A percentile compares a stretch with the other conserved stretches of the same genome.
Conservation (phyloP, 2,888 invertebrate species). For the Cerastis leucographa region DNA sequence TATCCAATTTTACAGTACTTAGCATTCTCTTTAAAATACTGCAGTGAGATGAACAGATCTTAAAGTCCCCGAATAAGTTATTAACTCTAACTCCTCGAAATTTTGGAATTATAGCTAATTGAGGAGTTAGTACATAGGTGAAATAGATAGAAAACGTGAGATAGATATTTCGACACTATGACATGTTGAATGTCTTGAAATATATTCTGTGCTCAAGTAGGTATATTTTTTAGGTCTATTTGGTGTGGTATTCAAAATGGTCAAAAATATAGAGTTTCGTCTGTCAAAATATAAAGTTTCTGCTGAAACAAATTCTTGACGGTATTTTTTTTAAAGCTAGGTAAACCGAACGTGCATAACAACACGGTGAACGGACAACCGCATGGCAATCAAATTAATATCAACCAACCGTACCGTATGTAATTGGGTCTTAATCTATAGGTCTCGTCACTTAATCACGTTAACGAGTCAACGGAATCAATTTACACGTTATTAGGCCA, state of each 20-base stretch:
- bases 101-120: background rate
- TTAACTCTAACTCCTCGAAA: background rate
- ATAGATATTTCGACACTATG: too few relatives aligned
- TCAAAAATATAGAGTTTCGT: background rate
- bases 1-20: too few relatives aligned
- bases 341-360: background rate
- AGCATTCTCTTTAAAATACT: conserved; percentile 10
- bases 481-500: background rate
- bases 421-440: conserved; percentile 16
- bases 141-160: too few relatives aligned
- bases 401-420: background rate
- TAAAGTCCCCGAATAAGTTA: background rate
- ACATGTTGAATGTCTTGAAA: background rate
- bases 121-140: background rate
- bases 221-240: too few relatives aligned
- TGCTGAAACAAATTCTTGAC: background rate
- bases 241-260: background rate
- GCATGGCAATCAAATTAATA: conserved; percentile 24
- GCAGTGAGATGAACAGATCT: conserved; percentile 11
- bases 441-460: conserved; percentile 4
- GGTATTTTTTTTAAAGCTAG: background rate
- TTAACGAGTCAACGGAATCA: conserved; percentile 2
- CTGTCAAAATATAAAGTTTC: background rate
- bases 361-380: background rate
- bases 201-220: background rate